phyloP scores from a whole-genome alignment of 2,888 invertebrate species.

The Podabrus alpinus region DNA sequence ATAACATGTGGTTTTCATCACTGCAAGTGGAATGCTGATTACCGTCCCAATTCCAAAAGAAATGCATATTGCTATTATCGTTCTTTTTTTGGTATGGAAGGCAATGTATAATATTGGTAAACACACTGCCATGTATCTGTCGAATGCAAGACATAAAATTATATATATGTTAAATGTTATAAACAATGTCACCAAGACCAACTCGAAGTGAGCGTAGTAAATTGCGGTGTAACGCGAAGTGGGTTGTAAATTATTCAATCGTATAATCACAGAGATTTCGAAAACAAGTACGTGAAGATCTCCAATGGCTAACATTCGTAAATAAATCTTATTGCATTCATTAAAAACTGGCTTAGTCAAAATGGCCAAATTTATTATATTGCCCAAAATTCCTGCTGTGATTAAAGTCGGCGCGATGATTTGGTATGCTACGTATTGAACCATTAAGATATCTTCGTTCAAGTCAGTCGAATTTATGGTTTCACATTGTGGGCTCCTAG shows the following conservation, averaged over 20 bases:
- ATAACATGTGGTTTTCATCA: constrained; percentile 26
- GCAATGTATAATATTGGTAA: constrained; percentile 30
- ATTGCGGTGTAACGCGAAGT: constrained; percentile 25
- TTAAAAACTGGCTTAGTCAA: constrained; percentile 33
- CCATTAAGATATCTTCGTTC: background rate
- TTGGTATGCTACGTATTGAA: constrained; percentile 32
- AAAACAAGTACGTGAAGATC: constrained; percentile 34
- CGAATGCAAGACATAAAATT: constrained; percentile 35
- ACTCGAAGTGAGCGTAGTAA: constrained; percentile 35
- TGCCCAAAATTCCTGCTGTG: constrained; percentile 32
- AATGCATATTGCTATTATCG: constrained; percentile 24
- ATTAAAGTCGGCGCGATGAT: constrained; percentile 34
- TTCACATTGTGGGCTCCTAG: background rate
- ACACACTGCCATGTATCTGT: constrained; percentile 36
- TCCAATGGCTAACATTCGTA: constrained; percentile 32
- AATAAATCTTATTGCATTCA: constrained; percentile 31
- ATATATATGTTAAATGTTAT: constrained; percentile 35
- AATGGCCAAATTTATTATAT: constrained; percentile 34
- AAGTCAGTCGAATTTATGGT: background rate
- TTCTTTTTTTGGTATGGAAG: constrained; percentile 28
- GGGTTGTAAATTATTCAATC: constrained; percentile 31
- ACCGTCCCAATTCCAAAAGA: constrained; percentile 25
- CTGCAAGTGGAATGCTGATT: constrained; percentile 26
- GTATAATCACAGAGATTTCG: constrained; percentile 30
- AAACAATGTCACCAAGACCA: constrained; percentile 33